Evolutionary conservation across 2,888 invertebrate genomes (phyloP).

Genomic region (Stenchaetothrips biformis): DNA sequence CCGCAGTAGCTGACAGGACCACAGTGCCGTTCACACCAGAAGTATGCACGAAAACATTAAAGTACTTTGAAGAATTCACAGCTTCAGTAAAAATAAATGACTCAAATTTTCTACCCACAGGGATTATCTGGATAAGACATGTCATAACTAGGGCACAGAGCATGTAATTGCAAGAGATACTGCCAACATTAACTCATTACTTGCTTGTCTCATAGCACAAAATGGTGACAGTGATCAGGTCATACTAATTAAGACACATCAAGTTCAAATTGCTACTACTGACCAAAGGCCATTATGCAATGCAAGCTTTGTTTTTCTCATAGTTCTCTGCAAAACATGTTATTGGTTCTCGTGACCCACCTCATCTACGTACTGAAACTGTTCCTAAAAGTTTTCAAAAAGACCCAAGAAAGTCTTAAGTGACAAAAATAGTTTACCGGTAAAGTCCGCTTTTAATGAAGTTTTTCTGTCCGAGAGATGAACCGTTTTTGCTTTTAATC

Average conservation of each 20-base stretch:
- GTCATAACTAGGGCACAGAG: too few species aligned
- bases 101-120: too few species aligned
- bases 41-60: too few species aligned
- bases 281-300: background rate
- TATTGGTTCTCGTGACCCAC: background rate
- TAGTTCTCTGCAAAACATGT: background rate
- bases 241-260: background rate
- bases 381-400: background rate
- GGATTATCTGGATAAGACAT: too few species aligned
- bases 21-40: background rate
- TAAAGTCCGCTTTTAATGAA: constrained; percentile 20
- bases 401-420: constrained; percentile 16
- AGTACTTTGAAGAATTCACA: too few species aligned
- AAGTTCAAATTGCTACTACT: background rate
- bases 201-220: too few species aligned
- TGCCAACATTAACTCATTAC: too few species aligned
- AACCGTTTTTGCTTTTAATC: constrained; percentile 19
- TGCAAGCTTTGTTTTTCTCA: background rate
- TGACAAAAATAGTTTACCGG: background rate
- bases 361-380: background rate
- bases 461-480: constrained; percentile 14
- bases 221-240: too few species aligned
- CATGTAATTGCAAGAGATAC: too few species aligned
- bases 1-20: background rate
- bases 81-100: too few species aligned